A percentile compares a stretch with the other conserved stretches of the same genome.
phyloP scores from a whole-genome alignment of 2,888 invertebrate genomes.

The Xestia c-nigrum region DNA sequence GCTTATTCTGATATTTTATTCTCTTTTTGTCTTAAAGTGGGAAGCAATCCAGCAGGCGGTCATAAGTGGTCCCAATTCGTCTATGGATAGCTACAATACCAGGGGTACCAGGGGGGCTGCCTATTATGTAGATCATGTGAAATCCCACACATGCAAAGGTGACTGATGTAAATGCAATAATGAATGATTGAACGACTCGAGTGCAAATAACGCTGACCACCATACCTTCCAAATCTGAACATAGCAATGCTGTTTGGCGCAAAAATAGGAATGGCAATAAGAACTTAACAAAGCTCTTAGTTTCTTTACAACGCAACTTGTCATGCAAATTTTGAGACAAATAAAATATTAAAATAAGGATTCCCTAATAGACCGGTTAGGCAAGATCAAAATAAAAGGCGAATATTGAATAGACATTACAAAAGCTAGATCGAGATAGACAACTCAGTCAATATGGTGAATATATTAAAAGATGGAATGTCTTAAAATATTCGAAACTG shows the following conservation, averaged over 20 bases:
- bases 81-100: neutral
- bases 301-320: neutral
- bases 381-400: slow-evolving; percentile 14
- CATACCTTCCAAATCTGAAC: neutral
- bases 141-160: no score
- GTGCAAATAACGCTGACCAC: neutral
- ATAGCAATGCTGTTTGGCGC: neutral
- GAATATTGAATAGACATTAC: neutral
- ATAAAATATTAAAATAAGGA: neutral
- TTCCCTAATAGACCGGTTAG: slow-evolving; percentile 14
- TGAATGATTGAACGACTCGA: neutral
- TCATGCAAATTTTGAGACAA: slow-evolving; percentile 4
- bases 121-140: no score
- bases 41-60: neutral
- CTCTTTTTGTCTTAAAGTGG: neutral
- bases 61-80: neutral
- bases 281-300: neutral
- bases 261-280: neutral
- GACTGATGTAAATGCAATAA: neutral
- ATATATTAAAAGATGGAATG: neutral
- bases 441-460: neutral
- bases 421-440: neutral
- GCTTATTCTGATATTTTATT: neutral
- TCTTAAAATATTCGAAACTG: slow-evolving; percentile 2
- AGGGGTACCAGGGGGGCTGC: no score